Percentiles rank a stretch among this genome's conserved stretches.
Evolutionary conservation across 2,797 vertebrate genomes (phyloP).

Genomic region (Hephaestus fuliginosus): DNA sequence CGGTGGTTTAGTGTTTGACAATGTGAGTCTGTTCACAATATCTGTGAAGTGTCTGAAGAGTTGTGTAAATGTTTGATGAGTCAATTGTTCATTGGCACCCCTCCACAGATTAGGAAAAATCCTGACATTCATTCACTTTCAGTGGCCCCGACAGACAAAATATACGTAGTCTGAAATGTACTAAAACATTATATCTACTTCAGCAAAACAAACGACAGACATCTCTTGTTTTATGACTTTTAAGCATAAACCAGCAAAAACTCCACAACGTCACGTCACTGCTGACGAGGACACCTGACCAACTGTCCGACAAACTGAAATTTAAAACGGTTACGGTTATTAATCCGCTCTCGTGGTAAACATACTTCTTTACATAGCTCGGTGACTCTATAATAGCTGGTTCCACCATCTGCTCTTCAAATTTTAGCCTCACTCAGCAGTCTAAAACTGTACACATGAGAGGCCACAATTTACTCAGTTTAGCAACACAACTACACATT

Average conservation of each 20-base stretch:
- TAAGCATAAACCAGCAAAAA: not conserved
- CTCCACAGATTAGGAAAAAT: not conserved
- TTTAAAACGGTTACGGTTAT: conserved; percentile 16
- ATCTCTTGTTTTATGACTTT: not conserved
- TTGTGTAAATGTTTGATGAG: conserved; percentile 8
- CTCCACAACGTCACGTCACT: not conserved
- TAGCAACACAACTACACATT: conserved; percentile 40
- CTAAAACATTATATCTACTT: conserved; percentile 8
- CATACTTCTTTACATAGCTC: conserved; percentile 66
- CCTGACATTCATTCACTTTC: conserved; percentile 12
- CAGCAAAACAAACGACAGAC: not conserved
- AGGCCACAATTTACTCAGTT: conserved; percentile 58
- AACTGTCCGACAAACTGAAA: not conserved
- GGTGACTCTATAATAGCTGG: conserved; percentile 63
- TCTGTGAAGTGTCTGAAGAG: conserved; percentile 13
- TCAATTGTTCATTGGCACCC: not conserved
- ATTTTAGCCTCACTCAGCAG: conserved; percentile 68
- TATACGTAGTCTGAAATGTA: not conserved
- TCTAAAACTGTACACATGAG: conserved; percentile 57
- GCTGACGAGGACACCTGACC: conserved; percentile 9
- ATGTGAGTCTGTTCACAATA: conserved; percentile 26
- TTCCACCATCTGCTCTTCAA: conserved; percentile 76
- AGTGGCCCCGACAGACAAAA: not conserved
- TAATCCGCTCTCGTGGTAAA: conserved; percentile 51
- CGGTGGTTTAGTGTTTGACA: conserved; percentile 52